These are phyloP conservation scores for Sorex fumeus DNA, from an alignment of 2,113 vertebrate species.

Conservation along the genomic window DNA sequence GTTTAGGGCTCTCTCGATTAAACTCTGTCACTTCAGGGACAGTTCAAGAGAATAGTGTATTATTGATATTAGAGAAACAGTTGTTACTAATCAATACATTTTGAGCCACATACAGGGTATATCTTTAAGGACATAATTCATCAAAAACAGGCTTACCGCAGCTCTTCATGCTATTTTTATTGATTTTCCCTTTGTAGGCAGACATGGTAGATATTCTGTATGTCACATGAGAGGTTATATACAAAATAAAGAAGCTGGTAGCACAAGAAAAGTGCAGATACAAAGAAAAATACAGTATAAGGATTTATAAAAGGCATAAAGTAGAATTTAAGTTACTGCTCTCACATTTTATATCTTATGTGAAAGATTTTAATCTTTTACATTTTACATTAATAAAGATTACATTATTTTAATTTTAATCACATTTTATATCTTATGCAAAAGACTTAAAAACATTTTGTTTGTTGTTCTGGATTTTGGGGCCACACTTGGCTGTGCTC, in stretches of 20 bases:
- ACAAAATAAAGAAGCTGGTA: conserved; percentile 54
- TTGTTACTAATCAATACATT: conserved; percentile 79
- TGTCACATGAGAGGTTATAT: conserved; percentile 67
- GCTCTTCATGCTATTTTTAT: conserved; percentile 75
- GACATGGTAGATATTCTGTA: conserved; percentile 53
- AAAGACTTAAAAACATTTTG: background rate
- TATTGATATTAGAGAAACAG: conserved; percentile 79
- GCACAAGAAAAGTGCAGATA: conserved; percentile 23
- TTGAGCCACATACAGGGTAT: conserved; percentile 61
- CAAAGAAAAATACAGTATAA: background rate
- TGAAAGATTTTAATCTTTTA: conserved; percentile 28
- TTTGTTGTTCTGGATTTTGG: too few species aligned
- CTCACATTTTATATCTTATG: conserved; percentile 52
- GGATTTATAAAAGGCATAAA: background rate
- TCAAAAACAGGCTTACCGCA: conserved; percentile 66
- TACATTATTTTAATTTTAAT: too few species aligned
- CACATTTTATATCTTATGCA: background rate
- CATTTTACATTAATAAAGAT: too few species aligned
- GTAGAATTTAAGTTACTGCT: conserved; percentile 24
- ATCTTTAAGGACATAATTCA: conserved; percentile 83
- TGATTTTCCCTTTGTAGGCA: conserved; percentile 63
- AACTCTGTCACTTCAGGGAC: conserved; percentile 74
- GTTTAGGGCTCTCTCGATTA: conserved; percentile 61
- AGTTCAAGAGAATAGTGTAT: conserved; percentile 75
- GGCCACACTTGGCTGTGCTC: too few species aligned